Evolutionary conservation across 2,797 vertebrate genomes (phyloP).

Genomic region (Cyprinella venusta): DNA sequence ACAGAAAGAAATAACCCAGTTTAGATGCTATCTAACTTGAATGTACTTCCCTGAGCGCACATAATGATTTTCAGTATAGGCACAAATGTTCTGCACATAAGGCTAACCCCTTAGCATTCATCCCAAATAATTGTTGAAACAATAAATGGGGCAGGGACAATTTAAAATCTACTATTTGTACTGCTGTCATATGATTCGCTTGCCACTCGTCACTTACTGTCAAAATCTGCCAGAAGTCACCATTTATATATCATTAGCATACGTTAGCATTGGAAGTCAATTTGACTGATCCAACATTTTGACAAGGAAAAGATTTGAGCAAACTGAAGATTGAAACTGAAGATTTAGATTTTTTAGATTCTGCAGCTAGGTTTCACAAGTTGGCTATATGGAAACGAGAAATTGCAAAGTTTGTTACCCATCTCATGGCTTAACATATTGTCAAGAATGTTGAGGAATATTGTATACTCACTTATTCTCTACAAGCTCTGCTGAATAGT

Average conservation of each 20-base stretch:
- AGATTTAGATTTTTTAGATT: not conserved
- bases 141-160: not conserved
- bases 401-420: not conserved
- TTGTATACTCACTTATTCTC: constrained; percentile 19
- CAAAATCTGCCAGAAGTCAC: not conserved
- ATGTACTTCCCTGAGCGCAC: not conserved
- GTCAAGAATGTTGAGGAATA: constrained; percentile 33
- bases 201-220: constrained; percentile 1
- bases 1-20: constrained; percentile 19
- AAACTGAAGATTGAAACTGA: not conserved
- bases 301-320: not conserved
- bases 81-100: constrained; percentile 11
- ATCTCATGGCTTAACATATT: not conserved
- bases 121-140: not conserved
- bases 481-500: constrained; percentile 27
- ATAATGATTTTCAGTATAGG: constrained; percentile 18
- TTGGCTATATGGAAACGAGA: not conserved
- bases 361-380: not conserved
- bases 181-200: not conserved
- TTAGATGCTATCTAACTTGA: constrained; percentile 4
- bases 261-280: not conserved
- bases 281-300: not conserved
- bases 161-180: not conserved
- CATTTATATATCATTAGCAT: not conserved
- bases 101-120: constrained; percentile 1